Evolutionary conservation across 2,113 vertebrate genomes (phyloP).

Genomic region (Anarhynchus alexandrinus): DNA sequence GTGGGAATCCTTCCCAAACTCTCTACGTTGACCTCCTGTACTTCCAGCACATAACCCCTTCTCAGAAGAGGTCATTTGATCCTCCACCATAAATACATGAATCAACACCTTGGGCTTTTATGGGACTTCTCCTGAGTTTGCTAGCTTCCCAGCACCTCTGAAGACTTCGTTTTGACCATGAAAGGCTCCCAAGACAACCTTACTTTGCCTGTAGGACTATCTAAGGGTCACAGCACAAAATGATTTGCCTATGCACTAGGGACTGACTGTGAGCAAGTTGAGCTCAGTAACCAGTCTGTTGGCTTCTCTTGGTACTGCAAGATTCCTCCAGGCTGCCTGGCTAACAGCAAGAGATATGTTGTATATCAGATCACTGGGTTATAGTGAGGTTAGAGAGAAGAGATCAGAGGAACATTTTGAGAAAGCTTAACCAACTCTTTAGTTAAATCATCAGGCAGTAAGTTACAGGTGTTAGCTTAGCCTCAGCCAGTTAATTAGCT

Average conservation of each 20-base stretch:
- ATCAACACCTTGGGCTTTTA: neutral
- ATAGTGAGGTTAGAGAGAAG: neutral
- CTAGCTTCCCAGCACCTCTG: neutral
- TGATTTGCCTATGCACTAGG: neutral
- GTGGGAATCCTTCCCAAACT: conserved; percentile 56
- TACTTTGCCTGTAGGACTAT: neutral
- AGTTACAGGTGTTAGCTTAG: neutral
- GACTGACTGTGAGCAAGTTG: neutral
- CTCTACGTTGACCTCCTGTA: neutral
- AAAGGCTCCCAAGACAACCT: neutral
- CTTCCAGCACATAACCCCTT: neutral
- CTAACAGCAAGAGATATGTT: neutral
- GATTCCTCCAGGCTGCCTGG: neutral
- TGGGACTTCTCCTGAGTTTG: neutral
- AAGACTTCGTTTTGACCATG: neutral
- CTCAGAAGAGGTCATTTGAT: conserved; percentile 27
- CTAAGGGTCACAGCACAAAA: neutral
- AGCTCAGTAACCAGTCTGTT: neutral
- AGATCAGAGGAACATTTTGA: neutral
- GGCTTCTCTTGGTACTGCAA: neutral
- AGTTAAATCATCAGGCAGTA: neutral
- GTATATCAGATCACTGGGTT: neutral
- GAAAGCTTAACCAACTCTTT: neutral
- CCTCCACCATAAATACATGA: neutral
- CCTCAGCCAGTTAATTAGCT: neutral